phyloP scores from a whole-genome alignment of 2,797 vertebrate species.

The Oophaga sylvatica region DNA sequence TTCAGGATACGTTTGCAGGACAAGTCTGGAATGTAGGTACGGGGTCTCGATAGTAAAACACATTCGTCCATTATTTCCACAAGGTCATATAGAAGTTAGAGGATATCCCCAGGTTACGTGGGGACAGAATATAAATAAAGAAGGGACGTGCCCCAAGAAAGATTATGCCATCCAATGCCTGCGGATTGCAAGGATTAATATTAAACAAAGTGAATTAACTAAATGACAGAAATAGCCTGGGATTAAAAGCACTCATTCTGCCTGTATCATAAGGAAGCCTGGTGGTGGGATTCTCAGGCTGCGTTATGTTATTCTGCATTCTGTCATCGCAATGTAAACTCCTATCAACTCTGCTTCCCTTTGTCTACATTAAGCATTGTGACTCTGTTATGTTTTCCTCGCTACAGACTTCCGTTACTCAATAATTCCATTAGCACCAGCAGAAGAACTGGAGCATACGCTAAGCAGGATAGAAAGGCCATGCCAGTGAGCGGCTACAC shows the following conservation, averaged over 20 bases:
- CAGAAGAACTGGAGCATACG: constrained; percentile 35
- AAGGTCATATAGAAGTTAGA: constrained; percentile 17
- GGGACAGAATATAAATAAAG: constrained; percentile 34
- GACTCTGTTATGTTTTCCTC: constrained; percentile 40
- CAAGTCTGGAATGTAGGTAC: constrained; percentile 7
- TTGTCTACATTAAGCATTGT: constrained; percentile 33
- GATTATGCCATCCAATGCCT: constrained; percentile 26
- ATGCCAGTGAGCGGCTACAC: not conserved
- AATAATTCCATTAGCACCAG: constrained; percentile 54
- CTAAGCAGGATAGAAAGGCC: not conserved
- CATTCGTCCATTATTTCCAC: constrained; percentile 10
- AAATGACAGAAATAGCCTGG: constrained; percentile 40
- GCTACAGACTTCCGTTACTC: constrained; percentile 44
- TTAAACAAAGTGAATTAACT: constrained; percentile 47
- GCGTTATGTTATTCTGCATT: not conserved
- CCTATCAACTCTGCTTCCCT: constrained; percentile 12
- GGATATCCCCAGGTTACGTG: constrained; percentile 11
- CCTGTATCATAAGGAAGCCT: constrained; percentile 11
- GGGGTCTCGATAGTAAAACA: not conserved
- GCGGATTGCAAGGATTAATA: constrained; percentile 44
- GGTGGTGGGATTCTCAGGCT: not conserved
- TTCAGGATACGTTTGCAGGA: constrained; percentile 1
- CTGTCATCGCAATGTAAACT: constrained; percentile 38
- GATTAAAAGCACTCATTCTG: constrained; percentile 19
- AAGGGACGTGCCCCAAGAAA: constrained; percentile 20